Evolutionary conservation across 2,888 invertebrate genomes (phyloP).

Genomic region (Nomada ferruginata): DNA sequence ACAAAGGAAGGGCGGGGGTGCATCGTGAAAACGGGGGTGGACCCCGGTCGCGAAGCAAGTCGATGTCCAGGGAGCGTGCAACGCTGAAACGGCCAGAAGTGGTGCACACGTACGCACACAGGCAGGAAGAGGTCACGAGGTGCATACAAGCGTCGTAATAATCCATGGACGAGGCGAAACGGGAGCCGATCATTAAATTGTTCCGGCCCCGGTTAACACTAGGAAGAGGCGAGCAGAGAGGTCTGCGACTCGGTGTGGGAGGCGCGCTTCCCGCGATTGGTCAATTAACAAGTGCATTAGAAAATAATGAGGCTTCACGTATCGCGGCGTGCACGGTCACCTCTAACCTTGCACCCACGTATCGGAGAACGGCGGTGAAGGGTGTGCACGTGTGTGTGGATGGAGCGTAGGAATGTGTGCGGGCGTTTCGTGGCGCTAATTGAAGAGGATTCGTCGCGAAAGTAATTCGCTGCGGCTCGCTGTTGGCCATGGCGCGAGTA

Average conservation of each 20-base stretch:
- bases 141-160: conserved; percentile 74
- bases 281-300: conserved; percentile 83
- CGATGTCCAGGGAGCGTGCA: conserved; percentile 12
- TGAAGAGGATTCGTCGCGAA: conserved; percentile 62
- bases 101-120: not conserved
- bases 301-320: conserved; percentile 81
- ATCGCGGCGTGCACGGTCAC: conserved; percentile 37
- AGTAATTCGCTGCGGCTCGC: conserved; percentile 40
- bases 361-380: not conserved
- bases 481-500: no score
- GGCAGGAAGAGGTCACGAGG: conserved; percentile 45
- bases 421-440: conserved; percentile 60
- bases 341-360: conserved; percentile 57
- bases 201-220: conserved; percentile 82
- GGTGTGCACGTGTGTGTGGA: not conserved
- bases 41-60: not conserved
- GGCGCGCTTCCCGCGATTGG: conserved; percentile 79
- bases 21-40: not conserved
- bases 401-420: conserved; percentile 18
- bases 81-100: not conserved
- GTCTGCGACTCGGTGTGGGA: conserved; percentile 61
- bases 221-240: conserved; percentile 69
- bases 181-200: conserved; percentile 82
- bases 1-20: not conserved
- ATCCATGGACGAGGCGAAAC: conserved; percentile 65